phyloP scores from a whole-genome alignment of 1,140 invertebrate species.

The Spodoptera litura region DNA sequence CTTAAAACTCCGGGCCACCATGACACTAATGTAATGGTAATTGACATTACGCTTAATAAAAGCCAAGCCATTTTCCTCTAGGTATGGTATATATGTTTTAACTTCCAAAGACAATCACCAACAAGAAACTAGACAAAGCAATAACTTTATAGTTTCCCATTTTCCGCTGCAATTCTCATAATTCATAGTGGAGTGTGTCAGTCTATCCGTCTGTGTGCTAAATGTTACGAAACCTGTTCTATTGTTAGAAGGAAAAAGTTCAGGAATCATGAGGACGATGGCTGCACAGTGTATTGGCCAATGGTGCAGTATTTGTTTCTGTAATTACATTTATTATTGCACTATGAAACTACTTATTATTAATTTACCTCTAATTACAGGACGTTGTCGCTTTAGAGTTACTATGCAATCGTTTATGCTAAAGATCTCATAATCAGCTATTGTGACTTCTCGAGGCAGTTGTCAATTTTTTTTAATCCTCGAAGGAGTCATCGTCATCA shows the following conservation, averaged over 20 bases:
- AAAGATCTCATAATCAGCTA: too few species aligned
- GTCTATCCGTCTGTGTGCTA: background rate
- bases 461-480: too few species aligned
- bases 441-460: too few species aligned
- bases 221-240: background rate
- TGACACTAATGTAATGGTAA: too few species aligned
- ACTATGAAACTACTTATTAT: background rate
- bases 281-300: background rate
- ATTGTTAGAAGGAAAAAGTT: constrained; percentile 14
- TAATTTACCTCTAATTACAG: too few species aligned
- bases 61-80: too few species aligned
- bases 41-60: too few species aligned
- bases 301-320: background rate
- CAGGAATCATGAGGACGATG: background rate
- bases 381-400: too few species aligned
- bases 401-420: too few species aligned
- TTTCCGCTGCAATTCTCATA: constrained; percentile 15
- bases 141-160: background rate
- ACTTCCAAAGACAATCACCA: background rate
- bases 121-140: constrained; percentile 21
- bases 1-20: too few species aligned
- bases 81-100: background rate
- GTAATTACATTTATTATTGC: background rate
- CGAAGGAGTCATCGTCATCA: too few species aligned
- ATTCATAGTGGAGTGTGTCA: background rate